These are phyloP conservation scores for Agapornis canus DNA, from an alignment of 2,797 vertebrate species.

Conservation along the genomic window DNA sequence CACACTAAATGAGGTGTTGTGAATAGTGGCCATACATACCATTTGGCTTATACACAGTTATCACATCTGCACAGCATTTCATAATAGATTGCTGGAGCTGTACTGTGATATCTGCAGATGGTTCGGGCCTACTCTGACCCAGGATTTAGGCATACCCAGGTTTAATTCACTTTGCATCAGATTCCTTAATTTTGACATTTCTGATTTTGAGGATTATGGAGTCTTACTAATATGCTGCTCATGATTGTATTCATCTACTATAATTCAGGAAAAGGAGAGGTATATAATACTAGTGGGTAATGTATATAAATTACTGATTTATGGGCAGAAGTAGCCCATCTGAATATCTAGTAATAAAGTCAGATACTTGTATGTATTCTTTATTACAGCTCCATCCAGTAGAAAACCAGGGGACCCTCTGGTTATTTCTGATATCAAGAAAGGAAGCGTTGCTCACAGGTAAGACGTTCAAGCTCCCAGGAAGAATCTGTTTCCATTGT, in stretches of 20 bases:
- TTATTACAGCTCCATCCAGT: constrained; percentile 90
- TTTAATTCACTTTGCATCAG: background rate
- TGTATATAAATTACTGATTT: background rate
- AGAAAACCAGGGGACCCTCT: constrained; percentile 94
- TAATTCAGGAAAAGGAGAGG: background rate
- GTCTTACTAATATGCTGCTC: background rate
- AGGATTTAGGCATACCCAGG: background rate
- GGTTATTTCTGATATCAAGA: constrained; percentile 99
- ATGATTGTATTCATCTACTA: background rate
- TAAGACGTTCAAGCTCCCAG: constrained; percentile 63
- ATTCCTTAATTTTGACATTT: background rate
- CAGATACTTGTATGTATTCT: background rate
- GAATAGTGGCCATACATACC: background rate
- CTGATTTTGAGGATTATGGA: background rate
- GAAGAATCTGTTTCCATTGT: background rate
- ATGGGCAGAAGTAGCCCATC: background rate
- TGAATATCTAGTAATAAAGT: background rate
- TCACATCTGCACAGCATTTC: background rate
- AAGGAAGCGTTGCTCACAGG: constrained; percentile 98
- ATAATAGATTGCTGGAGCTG: background rate
- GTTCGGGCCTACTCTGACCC: background rate
- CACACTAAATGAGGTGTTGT: background rate
- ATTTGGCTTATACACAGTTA: background rate
- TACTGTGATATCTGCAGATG: background rate
- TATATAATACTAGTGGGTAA: background rate